A percentile compares a stretch with the other conserved stretches of the same genome.
Conservation (phyloP, 2,888 invertebrate species). For the Aphodius granarius region DNA sequence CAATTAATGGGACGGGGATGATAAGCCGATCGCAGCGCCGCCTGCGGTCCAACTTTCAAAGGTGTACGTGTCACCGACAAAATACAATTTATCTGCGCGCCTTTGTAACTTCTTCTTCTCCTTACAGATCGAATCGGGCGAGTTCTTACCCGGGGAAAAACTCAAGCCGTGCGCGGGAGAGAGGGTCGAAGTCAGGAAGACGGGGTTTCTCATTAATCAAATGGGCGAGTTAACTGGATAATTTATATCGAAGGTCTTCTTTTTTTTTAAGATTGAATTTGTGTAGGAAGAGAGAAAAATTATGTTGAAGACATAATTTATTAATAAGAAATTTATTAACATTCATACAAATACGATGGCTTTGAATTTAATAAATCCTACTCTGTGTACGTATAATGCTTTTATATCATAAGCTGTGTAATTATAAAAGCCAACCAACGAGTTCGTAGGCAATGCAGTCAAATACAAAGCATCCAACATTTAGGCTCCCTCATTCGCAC, state of each 20-base stretch:
- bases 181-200: background rate
- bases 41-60: slow-evolving; percentile 12
- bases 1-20: slow-evolving; percentile 22
- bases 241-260: background rate
- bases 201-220: slow-evolving; percentile 22
- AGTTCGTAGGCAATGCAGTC: background rate
- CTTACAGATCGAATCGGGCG: background rate
- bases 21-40: slow-evolving; percentile 20
- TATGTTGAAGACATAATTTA: too few relatives aligned
- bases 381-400: background rate
- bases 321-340: too few relatives aligned
- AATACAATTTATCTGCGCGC: slow-evolving; percentile 25
- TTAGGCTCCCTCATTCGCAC: background rate
- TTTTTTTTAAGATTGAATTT: background rate
- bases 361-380: too few relatives aligned
- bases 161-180: slow-evolving; percentile 1
- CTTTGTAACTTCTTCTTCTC: slow-evolving; percentile 25
- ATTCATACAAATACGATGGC: too few relatives aligned
- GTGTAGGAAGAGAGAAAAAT: background rate
- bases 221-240: slow-evolving; percentile 17
- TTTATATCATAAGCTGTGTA: background rate
- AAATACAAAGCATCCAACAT: background rate
- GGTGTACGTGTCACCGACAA: slow-evolving; percentile 23
- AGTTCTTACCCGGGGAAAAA: background rate
- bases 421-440: background rate